These are phyloP conservation scores for Lophotriccus pileatus DNA, from an alignment of 2,797 vertebrate genomes.

Conservation along the genomic window DNA sequence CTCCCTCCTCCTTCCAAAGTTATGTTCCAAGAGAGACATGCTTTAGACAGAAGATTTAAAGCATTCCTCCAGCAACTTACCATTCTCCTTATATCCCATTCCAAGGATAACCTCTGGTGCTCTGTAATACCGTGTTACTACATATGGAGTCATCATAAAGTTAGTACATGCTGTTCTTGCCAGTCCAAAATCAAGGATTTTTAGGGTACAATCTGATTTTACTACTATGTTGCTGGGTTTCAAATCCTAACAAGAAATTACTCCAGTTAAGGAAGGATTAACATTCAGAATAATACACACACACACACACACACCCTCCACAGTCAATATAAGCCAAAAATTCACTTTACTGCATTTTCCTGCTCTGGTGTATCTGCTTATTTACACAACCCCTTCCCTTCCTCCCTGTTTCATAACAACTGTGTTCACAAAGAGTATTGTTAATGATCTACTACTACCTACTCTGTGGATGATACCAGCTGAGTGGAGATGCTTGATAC, in stretches of 20 bases:
- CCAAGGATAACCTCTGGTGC: conserved; percentile 96
- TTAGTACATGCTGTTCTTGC: conserved; percentile 95
- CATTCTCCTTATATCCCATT: conserved; percentile 98
- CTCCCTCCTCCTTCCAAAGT: not conserved
- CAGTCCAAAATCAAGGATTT: conserved; percentile 96
- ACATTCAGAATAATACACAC: not conserved
- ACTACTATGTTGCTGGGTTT: conserved; percentile 99
- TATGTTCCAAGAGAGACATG: not conserved
- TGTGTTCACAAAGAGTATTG: not conserved
- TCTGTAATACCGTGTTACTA: conserved; percentile 95
- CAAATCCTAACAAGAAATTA: conserved; percentile 83
- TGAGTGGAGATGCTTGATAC: conserved; percentile 95
- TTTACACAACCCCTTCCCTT: not conserved
- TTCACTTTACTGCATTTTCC: not conserved
- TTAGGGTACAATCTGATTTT: conserved; percentile 95
- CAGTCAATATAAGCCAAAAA: not conserved
- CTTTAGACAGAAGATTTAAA: not conserved
- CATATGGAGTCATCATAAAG: conserved; percentile 99
- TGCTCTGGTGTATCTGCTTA: not conserved
- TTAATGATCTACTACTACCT: conserved; percentile 61
- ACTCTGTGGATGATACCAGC: conserved; percentile 98
- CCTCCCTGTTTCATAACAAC: not conserved
- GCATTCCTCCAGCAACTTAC: conserved; percentile 71
- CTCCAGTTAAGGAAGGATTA: conserved; percentile 20
- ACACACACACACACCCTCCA: not conserved